A percentile compares a stretch with the other conserved stretches of the same genome.
Evolutionary conservation across 1,140 invertebrate genomes (phyloP).

Genomic region (Temnothorax nylanderi): DNA sequence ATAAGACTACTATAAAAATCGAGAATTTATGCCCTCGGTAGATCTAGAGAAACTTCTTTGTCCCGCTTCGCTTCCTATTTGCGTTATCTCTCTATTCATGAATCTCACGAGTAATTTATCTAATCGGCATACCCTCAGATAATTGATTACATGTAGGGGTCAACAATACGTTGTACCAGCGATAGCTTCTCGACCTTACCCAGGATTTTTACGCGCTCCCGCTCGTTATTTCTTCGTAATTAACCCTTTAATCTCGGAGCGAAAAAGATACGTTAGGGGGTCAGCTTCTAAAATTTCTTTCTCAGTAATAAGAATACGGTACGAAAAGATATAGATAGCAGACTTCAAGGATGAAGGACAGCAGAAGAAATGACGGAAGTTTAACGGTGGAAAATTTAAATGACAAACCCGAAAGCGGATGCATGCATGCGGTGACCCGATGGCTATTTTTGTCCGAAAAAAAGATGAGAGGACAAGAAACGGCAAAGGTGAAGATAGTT

Average conservation of each 20-base stretch:
- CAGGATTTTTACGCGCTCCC: neutral
- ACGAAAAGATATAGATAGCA: neutral
- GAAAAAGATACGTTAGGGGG: neutral
- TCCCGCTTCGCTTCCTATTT: neutral
- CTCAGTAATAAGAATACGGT: neutral
- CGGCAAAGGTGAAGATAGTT: neutral
- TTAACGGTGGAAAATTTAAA: constrained; percentile 1
- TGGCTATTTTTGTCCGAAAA: constrained; percentile 12
- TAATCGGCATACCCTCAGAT: constrained; percentile 18
- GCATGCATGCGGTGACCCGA: neutral
- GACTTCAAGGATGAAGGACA: neutral
- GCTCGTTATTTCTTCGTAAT: constrained; percentile 24
- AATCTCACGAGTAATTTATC: constrained; percentile 24
- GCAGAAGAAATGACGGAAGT: neutral
- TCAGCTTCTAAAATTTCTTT: neutral
- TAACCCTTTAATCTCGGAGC: neutral
- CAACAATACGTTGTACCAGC: neutral
- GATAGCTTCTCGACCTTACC: constrained; percentile 26
- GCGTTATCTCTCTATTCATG: constrained; percentile 23
- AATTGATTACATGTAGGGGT: constrained; percentile 29
- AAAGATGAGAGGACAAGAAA: neutral
- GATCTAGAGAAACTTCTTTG: neutral
- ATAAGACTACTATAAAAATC: neutral
- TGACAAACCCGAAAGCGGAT: neutral
- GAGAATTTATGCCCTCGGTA: neutral